Percentiles rank a stretch among this genome's conserved stretches.
phyloP scores from a whole-genome alignment of 2,888 invertebrate species.

The Beris chalybata region DNA sequence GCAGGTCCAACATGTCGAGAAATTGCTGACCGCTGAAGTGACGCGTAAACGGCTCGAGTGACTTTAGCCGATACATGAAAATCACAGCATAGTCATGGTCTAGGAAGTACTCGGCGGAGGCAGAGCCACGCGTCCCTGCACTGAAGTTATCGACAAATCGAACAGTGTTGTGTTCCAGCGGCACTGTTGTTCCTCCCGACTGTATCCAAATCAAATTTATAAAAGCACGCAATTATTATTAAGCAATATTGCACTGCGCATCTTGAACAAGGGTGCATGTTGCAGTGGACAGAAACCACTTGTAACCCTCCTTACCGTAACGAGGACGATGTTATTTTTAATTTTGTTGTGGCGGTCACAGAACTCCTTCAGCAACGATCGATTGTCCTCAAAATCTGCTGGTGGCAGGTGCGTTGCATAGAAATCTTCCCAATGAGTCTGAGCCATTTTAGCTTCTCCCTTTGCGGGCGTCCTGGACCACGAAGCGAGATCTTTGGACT shows the following conservation, averaged over 20 bases:
- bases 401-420: slow-evolving; percentile 79
- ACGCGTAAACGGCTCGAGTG: slow-evolving; percentile 87
- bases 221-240: neutral
- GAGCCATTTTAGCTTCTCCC: slow-evolving; percentile 31
- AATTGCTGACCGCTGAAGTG: slow-evolving; percentile 80
- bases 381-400: slow-evolving; percentile 73
- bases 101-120: slow-evolving; percentile 95
- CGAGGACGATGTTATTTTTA: slow-evolving; percentile 71
- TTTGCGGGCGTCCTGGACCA: too few relatives aligned
- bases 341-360: slow-evolving; percentile 69
- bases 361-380: slow-evolving; percentile 72
- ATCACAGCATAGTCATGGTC: slow-evolving; percentile 86
- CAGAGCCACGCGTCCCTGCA: slow-evolving; percentile 91
- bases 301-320: slow-evolving; percentile 64
- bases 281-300: neutral
- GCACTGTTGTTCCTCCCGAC: slow-evolving; percentile 97
- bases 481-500: too few relatives aligned
- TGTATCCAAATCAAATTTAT: slow-evolving; percentile 47
- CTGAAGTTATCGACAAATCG: slow-evolving; percentile 99
- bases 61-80: slow-evolving; percentile 88
- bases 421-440: slow-evolving; percentile 79
- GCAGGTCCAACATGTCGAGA: slow-evolving; percentile 74
- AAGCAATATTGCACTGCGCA: neutral
- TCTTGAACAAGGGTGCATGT: neutral
- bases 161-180: slow-evolving; percentile 95